These are phyloP conservation scores for Malacosoma neustria DNA, from an alignment of 2,888 invertebrate species.

Conservation along the genomic window DNA sequence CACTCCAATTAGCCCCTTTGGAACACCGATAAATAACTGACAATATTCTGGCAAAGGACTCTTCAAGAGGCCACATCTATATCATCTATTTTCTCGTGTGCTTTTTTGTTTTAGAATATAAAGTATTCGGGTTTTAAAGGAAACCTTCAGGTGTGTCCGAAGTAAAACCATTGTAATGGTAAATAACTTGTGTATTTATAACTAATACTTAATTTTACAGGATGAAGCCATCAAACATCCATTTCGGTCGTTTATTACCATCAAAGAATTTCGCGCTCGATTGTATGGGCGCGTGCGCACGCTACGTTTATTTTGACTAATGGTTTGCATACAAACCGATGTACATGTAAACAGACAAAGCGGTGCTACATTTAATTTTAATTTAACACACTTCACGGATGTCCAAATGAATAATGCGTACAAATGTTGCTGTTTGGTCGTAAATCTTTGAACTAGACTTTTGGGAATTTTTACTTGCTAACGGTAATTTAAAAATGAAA, in stretches of 20 bases:
- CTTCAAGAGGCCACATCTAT: too few species aligned
- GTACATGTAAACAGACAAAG: constrained; percentile 20
- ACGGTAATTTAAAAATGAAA: too few species aligned
- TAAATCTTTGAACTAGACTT: constrained; percentile 12
- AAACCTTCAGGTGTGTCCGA: too few species aligned
- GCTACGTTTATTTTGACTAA: constrained; percentile 34
- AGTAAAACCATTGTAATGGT: too few species aligned
- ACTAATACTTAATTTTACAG: constrained; percentile 2
- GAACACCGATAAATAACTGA: too few species aligned
- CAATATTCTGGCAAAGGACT: too few species aligned
- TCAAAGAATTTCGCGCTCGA: constrained; percentile 18
- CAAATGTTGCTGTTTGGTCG: constrained; percentile 11
- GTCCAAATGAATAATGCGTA: constrained; percentile 23
- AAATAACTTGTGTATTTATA: too few species aligned
- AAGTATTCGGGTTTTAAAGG: too few species aligned
- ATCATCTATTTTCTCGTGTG: too few species aligned
- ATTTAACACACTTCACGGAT: constrained; percentile 28
- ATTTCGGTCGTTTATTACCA: constrained; percentile 9
- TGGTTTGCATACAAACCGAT: constrained; percentile 12
- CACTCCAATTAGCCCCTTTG: too few species aligned
- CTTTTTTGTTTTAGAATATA: too few species aligned
- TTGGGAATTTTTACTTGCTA: constrained; percentile 8
- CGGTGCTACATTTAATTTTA: constrained; percentile 27
- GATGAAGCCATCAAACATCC: constrained; percentile 9
- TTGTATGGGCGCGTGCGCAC: constrained; percentile 15